Base-by-base conservation (phyloP, 2,113 vertebrate genomes). In the Lepus americanus region DNA sequence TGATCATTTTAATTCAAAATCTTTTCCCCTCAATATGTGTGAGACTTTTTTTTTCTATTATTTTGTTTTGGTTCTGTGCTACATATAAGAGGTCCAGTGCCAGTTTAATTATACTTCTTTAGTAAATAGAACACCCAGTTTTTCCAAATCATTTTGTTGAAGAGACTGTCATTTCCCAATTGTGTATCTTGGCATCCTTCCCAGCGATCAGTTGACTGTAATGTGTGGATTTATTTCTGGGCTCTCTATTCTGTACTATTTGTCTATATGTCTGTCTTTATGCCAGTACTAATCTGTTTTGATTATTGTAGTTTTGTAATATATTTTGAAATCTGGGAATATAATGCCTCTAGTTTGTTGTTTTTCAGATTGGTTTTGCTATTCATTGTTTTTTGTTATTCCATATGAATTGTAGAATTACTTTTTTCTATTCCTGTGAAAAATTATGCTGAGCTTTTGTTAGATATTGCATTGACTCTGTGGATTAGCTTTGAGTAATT, bases 1-100 rank as follows among this genome's bases (percentile, higher is more conserved):
- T 63, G 17, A 79, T 78, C 5, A 44, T 23, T 89, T 89, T 33
- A 64, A 12, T 94, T 88, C 44, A 89, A 72, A 92, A 14, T 77
- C 44, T 2, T 74, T 83, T 92, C 74, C 55, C 36, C 29, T 92
- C 36, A 49, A 29, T 51, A 92, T 44, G 66, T 90, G 11, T 3
- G 69, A 80, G 64, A 73, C 11, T 55, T 81, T 20, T 86, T 79
- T 79, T 61, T 55, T 59, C 39, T 4, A 11, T 53, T 69, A 3
- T 51, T 80, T 78, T 76, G 55, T 76, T 49, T 53, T 19, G 6
- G 27, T 66, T 63, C 23, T 25, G 12, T 79, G 33, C 66, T 66
- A 70, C 9, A 17, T 51, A 51, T 81, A 74, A 67, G 39, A 80
- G 89, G 36, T 88, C 25, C 74, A 81, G 13, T 89, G 64, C 61